Evolutionary conservation across 1,140 invertebrate genomes (phyloP).

Genomic region (Megalonaias nervosa): DNA sequence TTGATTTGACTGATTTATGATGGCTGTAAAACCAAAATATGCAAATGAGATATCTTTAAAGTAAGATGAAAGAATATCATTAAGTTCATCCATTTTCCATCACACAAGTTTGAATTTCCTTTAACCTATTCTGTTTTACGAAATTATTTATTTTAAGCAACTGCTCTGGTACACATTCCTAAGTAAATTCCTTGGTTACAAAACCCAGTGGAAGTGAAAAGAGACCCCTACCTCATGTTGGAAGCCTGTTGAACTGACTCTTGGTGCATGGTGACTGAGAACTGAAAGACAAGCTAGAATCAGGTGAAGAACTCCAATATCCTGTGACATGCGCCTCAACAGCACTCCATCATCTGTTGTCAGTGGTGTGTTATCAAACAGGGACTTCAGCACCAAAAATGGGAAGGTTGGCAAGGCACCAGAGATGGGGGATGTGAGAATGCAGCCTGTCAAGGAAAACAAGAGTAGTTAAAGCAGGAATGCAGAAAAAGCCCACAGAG

Average conservation of each 20-base stretch:
- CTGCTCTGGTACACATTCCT: no score
- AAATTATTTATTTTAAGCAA: no score
- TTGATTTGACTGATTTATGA: no score
- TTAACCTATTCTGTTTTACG: no score
- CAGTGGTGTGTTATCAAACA: slow-evolving; percentile 84
- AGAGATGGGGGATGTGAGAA: slow-evolving; percentile 83
- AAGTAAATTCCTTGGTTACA: no score
- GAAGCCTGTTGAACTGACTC: slow-evolving; percentile 68
- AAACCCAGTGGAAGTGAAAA: no score
- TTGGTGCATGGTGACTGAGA: slow-evolving; percentile 86
- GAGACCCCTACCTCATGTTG: slow-evolving; percentile 71
- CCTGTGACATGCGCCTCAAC: slow-evolving; percentile 84
- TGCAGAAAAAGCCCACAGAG: no score
- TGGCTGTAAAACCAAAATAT: no score
- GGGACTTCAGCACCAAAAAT: slow-evolving; percentile 86
- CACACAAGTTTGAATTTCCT: no score
- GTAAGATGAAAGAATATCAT: no score
- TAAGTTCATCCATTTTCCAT: no score
- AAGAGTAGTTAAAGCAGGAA: slow-evolving; percentile 20
- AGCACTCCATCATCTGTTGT: slow-evolving; percentile 86
- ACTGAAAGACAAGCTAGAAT: slow-evolving; percentile 89
- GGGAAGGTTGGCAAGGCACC: slow-evolving; percentile 86
- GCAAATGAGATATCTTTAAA: no score
- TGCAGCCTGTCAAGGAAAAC: slow-evolving; percentile 76
- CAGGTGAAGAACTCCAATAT: slow-evolving; percentile 86